Evolutionary conservation across 1,140 invertebrate species (phyloP).

Genomic region (Cepaea nemoralis): DNA sequence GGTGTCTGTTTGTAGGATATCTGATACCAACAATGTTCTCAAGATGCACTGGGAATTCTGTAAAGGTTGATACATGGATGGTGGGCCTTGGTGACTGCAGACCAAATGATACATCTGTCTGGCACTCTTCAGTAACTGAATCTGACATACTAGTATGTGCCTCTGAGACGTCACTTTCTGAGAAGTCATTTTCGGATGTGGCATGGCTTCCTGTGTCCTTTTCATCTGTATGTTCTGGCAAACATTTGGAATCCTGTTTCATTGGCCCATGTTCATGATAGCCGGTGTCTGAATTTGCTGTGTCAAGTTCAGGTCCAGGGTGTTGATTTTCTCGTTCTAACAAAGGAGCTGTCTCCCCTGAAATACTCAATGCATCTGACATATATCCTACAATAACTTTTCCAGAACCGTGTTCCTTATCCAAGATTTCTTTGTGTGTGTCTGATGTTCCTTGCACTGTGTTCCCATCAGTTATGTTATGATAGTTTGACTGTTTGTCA

Average conservation of each 20-base stretch:
- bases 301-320: background rate
- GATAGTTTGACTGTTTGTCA: background rate
- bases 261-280: background rate
- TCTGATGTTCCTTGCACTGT: background rate
- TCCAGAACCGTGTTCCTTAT: slow-evolving; percentile 35
- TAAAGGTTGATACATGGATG: background rate
- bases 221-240: background rate
- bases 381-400: slow-evolving; percentile 45
- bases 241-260: background rate
- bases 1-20: background rate
- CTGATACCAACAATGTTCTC: slow-evolving; percentile 16
- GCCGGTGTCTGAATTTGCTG: background rate
- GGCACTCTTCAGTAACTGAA: background rate
- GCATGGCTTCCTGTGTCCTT: background rate
- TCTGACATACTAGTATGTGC: background rate
- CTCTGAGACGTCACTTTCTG: background rate
- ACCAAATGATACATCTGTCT: slow-evolving; percentile 25
- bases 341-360: background rate
- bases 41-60: slow-evolving; percentile 6
- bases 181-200: background rate
- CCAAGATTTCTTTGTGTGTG: background rate
- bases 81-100: background rate
- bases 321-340: background rate
- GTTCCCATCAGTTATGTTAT: background rate
- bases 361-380: background rate